Percentiles rank a stretch among this genome's conserved stretches.
These are phyloP conservation scores for Ecliptopera silaceata DNA, from an alignment of 2,888 invertebrate genomes.

Conservation along the genomic window DNA sequence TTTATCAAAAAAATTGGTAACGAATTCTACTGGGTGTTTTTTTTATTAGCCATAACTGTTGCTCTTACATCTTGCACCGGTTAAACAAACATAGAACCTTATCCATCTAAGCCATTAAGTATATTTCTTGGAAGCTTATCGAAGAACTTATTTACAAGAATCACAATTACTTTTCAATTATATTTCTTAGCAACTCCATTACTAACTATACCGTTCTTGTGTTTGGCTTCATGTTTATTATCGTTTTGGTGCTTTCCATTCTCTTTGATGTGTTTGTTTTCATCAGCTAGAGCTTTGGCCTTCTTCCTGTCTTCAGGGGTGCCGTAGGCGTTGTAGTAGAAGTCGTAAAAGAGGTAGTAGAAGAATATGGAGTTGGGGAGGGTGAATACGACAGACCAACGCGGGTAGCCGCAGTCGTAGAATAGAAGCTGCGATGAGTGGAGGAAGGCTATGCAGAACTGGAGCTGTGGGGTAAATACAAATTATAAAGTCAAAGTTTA, in stretches of 20 bases:
- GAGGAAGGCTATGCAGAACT: constrained; percentile 94
- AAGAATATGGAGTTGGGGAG: constrained; percentile 96
- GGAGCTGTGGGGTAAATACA: constrained; percentile 84
- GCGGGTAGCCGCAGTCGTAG: constrained; percentile 94
- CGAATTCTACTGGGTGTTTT: no score
- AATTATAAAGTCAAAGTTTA: no score
- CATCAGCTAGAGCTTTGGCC: constrained; percentile 36
- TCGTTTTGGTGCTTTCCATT: constrained; percentile 36
- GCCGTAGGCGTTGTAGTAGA: constrained; percentile 91
- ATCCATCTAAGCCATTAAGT: background rate
- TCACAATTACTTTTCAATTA: constrained; percentile 14
- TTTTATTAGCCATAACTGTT: no score
- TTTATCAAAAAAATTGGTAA: no score
- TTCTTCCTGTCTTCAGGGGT: constrained; percentile 59
- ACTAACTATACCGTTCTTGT: constrained; percentile 32
- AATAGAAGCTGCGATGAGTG: constrained; percentile 93
- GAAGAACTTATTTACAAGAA: constrained; percentile 11
- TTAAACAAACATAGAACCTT: background rate
- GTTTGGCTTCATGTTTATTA: constrained; percentile 1
- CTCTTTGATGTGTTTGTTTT: constrained; percentile 42
- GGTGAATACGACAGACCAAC: constrained; percentile 91
- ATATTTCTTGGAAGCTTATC: background rate
- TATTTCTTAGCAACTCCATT: constrained; percentile 29
- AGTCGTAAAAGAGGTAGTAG: constrained; percentile 95
- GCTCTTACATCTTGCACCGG: no score